A percentile compares a stretch with the other conserved stretches of the same genome.
phyloP scores from a whole-genome alignment of 2,888 invertebrate genomes.

The Molanna angustata region DNA sequence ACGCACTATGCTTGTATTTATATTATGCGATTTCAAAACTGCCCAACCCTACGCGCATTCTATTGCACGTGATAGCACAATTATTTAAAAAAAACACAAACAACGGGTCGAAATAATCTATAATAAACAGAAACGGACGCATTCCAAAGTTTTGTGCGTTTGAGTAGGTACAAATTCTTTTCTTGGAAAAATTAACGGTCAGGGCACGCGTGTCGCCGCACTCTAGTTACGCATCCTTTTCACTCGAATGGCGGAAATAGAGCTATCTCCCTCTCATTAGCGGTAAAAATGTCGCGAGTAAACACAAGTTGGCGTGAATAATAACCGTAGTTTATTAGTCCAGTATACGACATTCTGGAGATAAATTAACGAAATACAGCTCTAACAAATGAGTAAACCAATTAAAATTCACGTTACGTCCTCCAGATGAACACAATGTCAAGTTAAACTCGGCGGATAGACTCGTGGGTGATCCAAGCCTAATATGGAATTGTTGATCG shows the following conservation, averaged over 20 bases:
- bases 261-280: conserved; percentile 14
- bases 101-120: not conserved
- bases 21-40: not conserved
- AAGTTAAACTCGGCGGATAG: conserved; percentile 4
- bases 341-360: conserved; percentile 2
- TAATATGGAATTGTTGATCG: conserved; percentile 17
- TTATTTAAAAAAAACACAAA: not conserved
- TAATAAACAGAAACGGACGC: not conserved
- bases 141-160: not conserved
- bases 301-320: conserved; percentile 22
- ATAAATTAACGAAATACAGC: not conserved
- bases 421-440: not conserved
- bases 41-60: not conserved
- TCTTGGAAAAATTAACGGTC: conserved; percentile 21
- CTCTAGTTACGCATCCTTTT: conserved; percentile 7
- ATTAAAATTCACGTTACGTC: not conserved
- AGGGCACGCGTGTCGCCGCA: conserved; percentile 23
- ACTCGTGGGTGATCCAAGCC: conserved; percentile 19
- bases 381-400: not conserved
- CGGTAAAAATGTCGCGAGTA: conserved; percentile 22
- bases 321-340: conserved; percentile 13
- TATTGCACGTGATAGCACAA: not conserved
- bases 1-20: not conserved
- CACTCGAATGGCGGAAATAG: conserved; percentile 11
- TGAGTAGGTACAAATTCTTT: conserved; percentile 11